A percentile compares a stretch with the other conserved stretches of the same genome.
These are phyloP conservation scores for Heliocidaris erythrogramma DNA, from an alignment of 35 echinoderm and acorn worm genomes.

Conservation along the genomic window DNA sequence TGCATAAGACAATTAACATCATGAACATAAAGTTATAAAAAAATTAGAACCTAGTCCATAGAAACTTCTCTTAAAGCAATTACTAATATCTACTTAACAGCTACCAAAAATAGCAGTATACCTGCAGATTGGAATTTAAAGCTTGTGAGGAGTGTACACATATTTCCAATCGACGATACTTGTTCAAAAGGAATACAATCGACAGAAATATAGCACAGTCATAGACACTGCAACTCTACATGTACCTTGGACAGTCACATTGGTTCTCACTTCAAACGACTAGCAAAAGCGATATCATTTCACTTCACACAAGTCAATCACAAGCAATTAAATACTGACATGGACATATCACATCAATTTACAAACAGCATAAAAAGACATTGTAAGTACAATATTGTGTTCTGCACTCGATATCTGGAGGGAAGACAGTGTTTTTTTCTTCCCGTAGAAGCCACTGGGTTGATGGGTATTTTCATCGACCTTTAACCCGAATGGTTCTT, in stretches of 20 bases:
- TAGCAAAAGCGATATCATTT: background rate
- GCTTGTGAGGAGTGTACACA: too few relatives aligned
- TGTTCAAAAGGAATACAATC: background rate
- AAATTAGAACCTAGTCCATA: too few relatives aligned
- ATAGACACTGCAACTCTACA: background rate
- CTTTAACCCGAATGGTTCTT: background rate
- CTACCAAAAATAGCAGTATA: too few relatives aligned
- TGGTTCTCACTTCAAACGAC: background rate
- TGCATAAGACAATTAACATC: too few relatives aligned
- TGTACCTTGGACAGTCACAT: background rate
- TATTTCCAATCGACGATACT: background rate
- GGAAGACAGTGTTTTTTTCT: conserved; percentile 1
- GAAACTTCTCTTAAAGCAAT: too few relatives aligned
- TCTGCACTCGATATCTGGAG: background rate
- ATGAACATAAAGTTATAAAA: too few relatives aligned
- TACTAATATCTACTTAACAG: too few relatives aligned
- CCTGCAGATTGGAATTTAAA: too few relatives aligned
- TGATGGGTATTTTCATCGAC: background rate
- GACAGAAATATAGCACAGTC: background rate
- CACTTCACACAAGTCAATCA: background rate
- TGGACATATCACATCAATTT: background rate
- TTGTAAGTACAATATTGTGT: background rate
- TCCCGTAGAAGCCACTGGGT: background rate
- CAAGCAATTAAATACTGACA: background rate
- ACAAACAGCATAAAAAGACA: background rate